Base-by-base conservation (phyloP, 2,113 vertebrate species). In the Zosterops japonicus region DNA sequence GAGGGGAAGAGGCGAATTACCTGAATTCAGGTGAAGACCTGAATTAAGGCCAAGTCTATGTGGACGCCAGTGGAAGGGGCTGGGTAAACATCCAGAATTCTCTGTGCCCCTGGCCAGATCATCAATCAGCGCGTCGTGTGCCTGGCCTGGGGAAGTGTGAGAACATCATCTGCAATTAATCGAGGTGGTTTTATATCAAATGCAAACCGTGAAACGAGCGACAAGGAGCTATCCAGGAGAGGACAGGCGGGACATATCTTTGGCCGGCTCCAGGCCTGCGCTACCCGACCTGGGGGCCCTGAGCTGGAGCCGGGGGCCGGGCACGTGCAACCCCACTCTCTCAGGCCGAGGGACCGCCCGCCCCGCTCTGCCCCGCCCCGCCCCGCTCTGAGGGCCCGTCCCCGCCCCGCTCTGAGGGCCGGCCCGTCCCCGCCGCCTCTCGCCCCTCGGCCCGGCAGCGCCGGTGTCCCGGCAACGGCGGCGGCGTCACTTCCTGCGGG, bases 391-490 rank as follows among this genome's bases (percentile, higher is more conserved):
- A 36, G 36, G 36, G 36, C 36, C 36, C 36, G 36, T 36, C 36
- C 36, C 36, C 36, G 36, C 36, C 12, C 11, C 20, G 25, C 5
- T 19, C 27, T 19, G 14, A 42, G 60, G 11, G 20, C 19, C 25
- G 20, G 39, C 23, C 9, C 19, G 28, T 46, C 56, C 47, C 57
- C 12, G 42, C 82, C 72, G n/a, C 25, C 25, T 14, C 52, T 16
- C 24, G 52, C 52, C 28, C 28, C 29, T 27, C 50, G 9, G 50
- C 27, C 16, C 19, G 53, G 21, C 67, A 88, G 53, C 46, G 88
- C 69, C 68, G 67, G 89, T 95, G 71, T 94, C 96, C 91, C 21
- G 35, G 96, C 96, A 95, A 96, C 96, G 36, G 91, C 74, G 46
- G 61, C 21, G 75, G 74, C 95, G 95, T 96, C 95, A 96, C 36